Percentiles rank a stretch among this genome's conserved stretches.
Evolutionary conservation across 2,113 vertebrate species (phyloP).

Genomic region (Corapipo altera): DNA sequence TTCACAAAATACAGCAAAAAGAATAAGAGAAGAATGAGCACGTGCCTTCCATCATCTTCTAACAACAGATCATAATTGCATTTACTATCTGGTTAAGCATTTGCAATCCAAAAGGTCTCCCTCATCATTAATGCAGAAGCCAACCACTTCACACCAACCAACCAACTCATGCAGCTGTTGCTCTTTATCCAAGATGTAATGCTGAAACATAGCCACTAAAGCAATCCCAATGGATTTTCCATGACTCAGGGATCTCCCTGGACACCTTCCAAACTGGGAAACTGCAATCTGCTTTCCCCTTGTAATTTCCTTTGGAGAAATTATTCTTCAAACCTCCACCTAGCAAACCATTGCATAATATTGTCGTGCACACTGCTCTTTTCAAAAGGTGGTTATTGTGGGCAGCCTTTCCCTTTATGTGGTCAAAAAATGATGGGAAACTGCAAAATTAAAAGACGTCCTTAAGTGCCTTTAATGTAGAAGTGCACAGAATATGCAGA

Average conservation of each 20-base stretch:
- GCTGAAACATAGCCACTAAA: constrained; percentile 31
- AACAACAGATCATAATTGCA: neutral
- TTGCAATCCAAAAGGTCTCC: neutral
- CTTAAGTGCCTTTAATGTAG: neutral
- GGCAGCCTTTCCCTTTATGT: neutral
- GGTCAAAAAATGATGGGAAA: neutral
- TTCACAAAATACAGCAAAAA: neutral
- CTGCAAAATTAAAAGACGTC: neutral
- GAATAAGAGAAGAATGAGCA: neutral
- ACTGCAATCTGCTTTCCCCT: constrained; percentile 5
- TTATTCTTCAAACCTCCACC: constrained; percentile 9
- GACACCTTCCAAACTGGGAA: constrained; percentile 22
- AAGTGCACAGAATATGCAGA: neutral
- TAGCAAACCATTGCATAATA: constrained; percentile 27
- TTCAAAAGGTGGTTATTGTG: neutral
- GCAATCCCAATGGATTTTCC: constrained; percentile 36
- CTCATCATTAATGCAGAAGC: neutral
- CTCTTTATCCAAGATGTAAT: neutral
- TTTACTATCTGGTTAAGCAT: neutral
- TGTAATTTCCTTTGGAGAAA: constrained; percentile 27
- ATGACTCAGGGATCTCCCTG: constrained; percentile 53
- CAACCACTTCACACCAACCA: neutral
- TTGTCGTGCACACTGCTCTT: neutral
- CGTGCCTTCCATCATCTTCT: neutral
- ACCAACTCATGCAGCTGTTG: constrained; percentile 31